Evolutionary conservation across 1,140 invertebrate species (phyloP), one percentile per base, ranked within the genome.

Genomic region (Atta colombica): DNA sequence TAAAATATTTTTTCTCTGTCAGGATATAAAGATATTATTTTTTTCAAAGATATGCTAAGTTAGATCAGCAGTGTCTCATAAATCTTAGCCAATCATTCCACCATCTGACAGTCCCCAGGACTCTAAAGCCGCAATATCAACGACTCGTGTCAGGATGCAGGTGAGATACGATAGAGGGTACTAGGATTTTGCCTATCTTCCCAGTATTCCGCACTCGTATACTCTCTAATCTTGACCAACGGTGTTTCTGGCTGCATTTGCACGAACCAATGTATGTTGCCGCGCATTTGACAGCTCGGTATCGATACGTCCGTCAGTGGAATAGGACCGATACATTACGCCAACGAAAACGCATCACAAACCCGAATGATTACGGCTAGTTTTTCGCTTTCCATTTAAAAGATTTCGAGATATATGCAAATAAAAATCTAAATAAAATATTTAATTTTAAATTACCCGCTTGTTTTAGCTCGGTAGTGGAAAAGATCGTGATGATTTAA

Each of bases 181-280:
- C 14, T 77, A 6, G 81, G 77, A 90, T 90, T 90, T 90, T 82
- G 53, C 89, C 82, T 90, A 90, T 90, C 89, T 90, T 90, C 35
- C 85, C 58, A 78, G 21, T 77, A 31, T 60, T 18, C 78, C 53
- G 77, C 72, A 61, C 21, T 68, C n/a, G 51, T 65, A 65, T 45
- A 28, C 72, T 21, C 78, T 90, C 80, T 90, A 93, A 93, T 91
- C 91, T 91, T 88, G 85, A 55, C 81, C 87, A 75, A 71, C 86
- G 89, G 87, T 84, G 39, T 86, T 65, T 78, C 87, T 86, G 72
- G 77, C 31, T 65, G 84, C 71, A 81, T 87, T 84, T 89, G 84
- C 87, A 78, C 72, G 72, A 82, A 18, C 65, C 72, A 74, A 53
- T 78, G 63, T 74, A 88, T 86, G 87, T 88, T 82, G 58, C 55